These are phyloP conservation scores for Dermolepida albohirtum DNA, from an alignment of 2,888 invertebrate genomes.

Conservation along the genomic window DNA sequence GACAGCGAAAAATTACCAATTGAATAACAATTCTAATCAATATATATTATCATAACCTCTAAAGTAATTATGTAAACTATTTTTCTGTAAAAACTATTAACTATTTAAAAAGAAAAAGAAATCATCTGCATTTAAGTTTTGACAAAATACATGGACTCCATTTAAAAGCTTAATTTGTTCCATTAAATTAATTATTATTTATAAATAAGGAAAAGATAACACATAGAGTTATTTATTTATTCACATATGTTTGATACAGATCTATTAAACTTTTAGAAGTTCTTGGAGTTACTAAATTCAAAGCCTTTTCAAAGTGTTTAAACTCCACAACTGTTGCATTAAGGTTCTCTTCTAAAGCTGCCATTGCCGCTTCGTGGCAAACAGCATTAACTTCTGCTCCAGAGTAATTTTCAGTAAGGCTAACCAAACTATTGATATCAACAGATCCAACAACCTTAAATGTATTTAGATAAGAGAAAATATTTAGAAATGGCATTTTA, in stretches of 20 bases:
- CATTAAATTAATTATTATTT: too few species aligned
- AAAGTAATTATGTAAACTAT: too few species aligned
- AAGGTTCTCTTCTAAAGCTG: slow-evolving; percentile 82
- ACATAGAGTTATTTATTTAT: slow-evolving; percentile 39
- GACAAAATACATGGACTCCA: too few species aligned
- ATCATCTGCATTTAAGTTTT: too few species aligned
- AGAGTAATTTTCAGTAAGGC: slow-evolving; percentile 83
- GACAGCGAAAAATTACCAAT: too few species aligned
- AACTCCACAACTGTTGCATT: slow-evolving; percentile 72
- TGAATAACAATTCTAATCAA: too few species aligned
- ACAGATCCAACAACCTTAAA: slow-evolving; percentile 68
- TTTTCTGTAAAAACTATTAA: too few species aligned
- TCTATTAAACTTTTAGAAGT: slow-evolving; percentile 78
- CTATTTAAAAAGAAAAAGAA: too few species aligned
- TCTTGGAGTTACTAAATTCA: slow-evolving; percentile 79
- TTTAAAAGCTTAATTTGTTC: too few species aligned
- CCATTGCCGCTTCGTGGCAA: slow-evolving; percentile 92
- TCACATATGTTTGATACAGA: slow-evolving; percentile 69
- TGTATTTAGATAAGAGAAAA: slow-evolving; percentile 41
- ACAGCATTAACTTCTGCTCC: slow-evolving; percentile 94
- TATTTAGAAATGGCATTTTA: not conserved
- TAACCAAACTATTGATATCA: slow-evolving; percentile 74
- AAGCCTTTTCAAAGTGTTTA: slow-evolving; percentile 80
- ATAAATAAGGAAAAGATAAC: not conserved
- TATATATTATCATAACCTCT: too few species aligned